Percentiles rank a stretch among this genome's conserved stretches.
These are phyloP conservation scores for Mnemiopsis leidyi DNA, from an alignment of 37 sponge, comb jelly and placozoan species.

Conservation along the genomic window DNA sequence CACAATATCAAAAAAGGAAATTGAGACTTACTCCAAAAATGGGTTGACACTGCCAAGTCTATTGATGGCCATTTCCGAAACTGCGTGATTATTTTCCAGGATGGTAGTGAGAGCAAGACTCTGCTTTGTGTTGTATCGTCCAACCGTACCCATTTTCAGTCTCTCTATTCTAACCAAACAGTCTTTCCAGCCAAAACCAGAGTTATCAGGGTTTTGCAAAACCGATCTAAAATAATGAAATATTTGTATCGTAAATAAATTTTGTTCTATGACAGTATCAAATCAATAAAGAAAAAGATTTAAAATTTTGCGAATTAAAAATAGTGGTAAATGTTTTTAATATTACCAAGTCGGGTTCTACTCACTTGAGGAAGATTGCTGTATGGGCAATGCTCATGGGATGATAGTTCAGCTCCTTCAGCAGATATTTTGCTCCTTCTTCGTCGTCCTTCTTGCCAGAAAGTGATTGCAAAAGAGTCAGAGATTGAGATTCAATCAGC, in stretches of 20 bases:
- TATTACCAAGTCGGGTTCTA: not conserved
- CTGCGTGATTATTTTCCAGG: slow-evolving; percentile 57
- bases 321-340: not conserved
- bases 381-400: slow-evolving; percentile 64
- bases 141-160: slow-evolving; percentile 51
- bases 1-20: not conserved
- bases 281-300: too few species aligned
- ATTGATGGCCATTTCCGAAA: slow-evolving; percentile 59
- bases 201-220: slow-evolving; percentile 34
- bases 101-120: slow-evolving; percentile 58
- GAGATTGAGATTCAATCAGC: not conserved
- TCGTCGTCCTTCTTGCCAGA: slow-evolving; percentile 64
- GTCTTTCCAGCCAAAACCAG: slow-evolving; percentile 45
- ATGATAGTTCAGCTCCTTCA: slow-evolving; percentile 52
- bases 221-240: not conserved
- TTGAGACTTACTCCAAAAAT: slow-evolving; percentile 24
- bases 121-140: slow-evolving; percentile 63
- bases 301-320: too few species aligned
- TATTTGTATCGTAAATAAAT: too few species aligned
- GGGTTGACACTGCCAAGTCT: slow-evolving; percentile 56
- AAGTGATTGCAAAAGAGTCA: not conserved
- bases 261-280: too few species aligned
- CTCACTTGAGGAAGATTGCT: slow-evolving; percentile 32
- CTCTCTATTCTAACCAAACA: slow-evolving; percentile 29
- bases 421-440: slow-evolving; percentile 44